These are phyloP conservation scores for Ceyx margarethae DNA, from an alignment of 2,113 vertebrate genomes.

Conservation along the genomic window DNA sequence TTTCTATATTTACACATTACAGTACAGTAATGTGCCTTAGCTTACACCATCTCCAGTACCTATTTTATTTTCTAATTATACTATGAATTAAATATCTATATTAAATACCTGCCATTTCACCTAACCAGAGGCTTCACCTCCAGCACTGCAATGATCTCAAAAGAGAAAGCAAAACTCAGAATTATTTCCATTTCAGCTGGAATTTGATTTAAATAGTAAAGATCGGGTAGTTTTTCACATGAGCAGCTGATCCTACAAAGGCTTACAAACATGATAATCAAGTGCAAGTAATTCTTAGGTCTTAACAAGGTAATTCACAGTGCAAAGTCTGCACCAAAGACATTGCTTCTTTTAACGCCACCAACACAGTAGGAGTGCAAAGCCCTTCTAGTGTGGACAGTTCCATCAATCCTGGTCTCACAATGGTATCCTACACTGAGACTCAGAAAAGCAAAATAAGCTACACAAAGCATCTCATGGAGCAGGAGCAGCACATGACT, in stretches of 20 bases:
- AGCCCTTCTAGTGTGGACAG: neutral
- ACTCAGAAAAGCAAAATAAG: neutral
- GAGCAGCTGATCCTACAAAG: neutral
- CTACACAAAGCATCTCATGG: neutral
- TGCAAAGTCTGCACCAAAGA: neutral
- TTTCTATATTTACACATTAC: neutral
- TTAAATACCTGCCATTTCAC: neutral
- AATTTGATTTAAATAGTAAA: neutral
- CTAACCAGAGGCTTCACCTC: neutral
- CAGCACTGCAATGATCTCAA: neutral
- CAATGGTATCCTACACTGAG: rapidly evolving
- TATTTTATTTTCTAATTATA: neutral
- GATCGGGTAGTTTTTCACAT: neutral
- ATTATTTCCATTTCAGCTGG: neutral
- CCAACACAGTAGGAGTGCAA: neutral
- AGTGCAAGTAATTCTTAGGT: neutral
- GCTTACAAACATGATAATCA: neutral
- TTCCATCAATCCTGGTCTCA: neutral
- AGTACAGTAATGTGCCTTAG: neutral
- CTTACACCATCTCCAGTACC: neutral
- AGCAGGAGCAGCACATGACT: neutral
- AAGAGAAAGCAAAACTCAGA: neutral
- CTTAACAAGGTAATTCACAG: neutral
- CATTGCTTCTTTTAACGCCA: neutral
- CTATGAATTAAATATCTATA: neutral